These are phyloP conservation scores for Heliconius melpomene DNA, from an alignment of 1,140 invertebrate species.

Conservation along the genomic window DNA sequence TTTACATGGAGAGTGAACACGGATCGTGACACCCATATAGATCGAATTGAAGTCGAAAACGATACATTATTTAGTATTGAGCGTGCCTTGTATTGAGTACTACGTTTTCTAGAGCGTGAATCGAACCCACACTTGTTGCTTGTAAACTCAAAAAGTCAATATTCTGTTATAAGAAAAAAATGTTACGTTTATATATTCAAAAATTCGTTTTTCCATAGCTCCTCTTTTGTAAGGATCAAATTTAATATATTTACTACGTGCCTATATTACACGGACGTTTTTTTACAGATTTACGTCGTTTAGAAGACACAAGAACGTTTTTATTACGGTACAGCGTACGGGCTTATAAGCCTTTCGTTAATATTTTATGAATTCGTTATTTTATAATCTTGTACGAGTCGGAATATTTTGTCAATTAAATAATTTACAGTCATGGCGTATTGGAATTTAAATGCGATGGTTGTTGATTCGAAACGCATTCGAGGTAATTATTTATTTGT, in stretches of 20 bases:
- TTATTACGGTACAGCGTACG: constrained; percentile 5
- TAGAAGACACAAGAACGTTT: constrained; percentile 2
- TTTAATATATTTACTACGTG: constrained; percentile 28
- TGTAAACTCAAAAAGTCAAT: no score
- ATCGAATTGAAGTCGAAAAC: no score
- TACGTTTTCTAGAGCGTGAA: no score
- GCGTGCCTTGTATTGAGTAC: no score
- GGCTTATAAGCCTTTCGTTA: not conserved
- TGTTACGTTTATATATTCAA: not conserved
- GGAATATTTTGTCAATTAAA: not conserved
- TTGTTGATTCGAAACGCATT: not conserved
- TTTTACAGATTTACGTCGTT: constrained; percentile 20
- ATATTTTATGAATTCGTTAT: not conserved
- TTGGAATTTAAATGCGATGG: not conserved
- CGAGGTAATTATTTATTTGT: no score
- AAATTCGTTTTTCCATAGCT: not conserved
- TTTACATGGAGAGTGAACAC: no score
- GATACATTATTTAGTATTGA: no score
- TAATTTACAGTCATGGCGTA: not conserved
- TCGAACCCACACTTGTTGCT: no score
- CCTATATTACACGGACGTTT: constrained; percentile 15
- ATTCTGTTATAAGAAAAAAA: no score
- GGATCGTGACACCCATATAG: no score
- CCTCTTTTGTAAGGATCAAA: constrained; percentile 17
- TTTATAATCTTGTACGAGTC: not conserved